Conservation (phyloP, 2,888 invertebrate species). For the Hypolimnas misippus region DNA sequence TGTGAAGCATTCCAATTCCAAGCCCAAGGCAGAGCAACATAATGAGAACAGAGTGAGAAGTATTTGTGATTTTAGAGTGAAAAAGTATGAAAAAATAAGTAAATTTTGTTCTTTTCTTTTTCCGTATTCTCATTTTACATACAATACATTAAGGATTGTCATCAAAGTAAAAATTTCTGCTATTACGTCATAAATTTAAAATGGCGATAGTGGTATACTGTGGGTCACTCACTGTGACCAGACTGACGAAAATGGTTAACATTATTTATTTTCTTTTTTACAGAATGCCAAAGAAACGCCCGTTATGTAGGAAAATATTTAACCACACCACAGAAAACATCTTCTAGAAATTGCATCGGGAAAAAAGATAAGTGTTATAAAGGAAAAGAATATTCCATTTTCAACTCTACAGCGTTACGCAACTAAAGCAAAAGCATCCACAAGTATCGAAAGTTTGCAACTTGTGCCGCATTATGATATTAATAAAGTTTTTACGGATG, state of each 20-base stretch:
- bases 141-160: no score
- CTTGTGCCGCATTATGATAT: background rate
- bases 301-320: conserved; percentile 8
- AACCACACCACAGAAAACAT: conserved; percentile 13
- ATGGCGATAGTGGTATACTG: background rate
- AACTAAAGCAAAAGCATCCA: conserved; percentile 10
- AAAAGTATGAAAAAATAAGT: background rate
- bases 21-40: no score
- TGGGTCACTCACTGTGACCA: conserved; percentile 10
- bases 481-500: background rate
- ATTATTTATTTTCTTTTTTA: background rate
- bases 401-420: conserved; percentile 11
- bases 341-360: conserved; percentile 8
- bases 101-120: background rate
- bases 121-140: background rate
- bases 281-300: conserved; percentile 18
- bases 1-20: no score
- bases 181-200: background rate
- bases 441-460: background rate
- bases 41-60: no score
- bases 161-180: no score
- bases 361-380: conserved; percentile 14
- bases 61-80: conserved; percentile 1
- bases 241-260: background rate
- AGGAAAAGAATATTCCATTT: conserved; percentile 17